Evolutionary conservation across 2,113 vertebrate genomes (phyloP).

Genomic region (Tonatia bakeri): DNA sequence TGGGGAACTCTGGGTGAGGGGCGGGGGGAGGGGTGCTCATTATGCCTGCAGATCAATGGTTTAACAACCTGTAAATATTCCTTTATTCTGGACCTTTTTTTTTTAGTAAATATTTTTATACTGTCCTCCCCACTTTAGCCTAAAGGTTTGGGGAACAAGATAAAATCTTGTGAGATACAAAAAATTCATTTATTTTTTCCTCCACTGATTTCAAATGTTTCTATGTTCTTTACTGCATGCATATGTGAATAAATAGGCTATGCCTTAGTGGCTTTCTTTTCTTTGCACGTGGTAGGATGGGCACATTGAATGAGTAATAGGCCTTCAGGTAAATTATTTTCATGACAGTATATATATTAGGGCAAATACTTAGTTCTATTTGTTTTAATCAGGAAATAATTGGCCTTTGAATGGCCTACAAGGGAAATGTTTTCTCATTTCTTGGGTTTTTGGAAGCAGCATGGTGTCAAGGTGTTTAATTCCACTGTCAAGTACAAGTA

Average conservation of each 20-base stretch:
- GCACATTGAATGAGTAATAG: background rate
- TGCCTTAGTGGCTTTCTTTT: background rate
- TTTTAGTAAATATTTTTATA: constrained; percentile 68
- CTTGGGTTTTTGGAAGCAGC: background rate
- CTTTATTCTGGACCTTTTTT: background rate
- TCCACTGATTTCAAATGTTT: background rate
- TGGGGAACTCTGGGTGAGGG: constrained; percentile 82
- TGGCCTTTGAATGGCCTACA: background rate
- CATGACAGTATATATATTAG: background rate
- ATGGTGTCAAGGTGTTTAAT: background rate
- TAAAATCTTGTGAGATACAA: background rate
- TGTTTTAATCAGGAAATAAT: background rate
- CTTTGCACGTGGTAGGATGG: background rate
- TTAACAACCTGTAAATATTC: constrained; percentile 58
- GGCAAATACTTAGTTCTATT: background rate
- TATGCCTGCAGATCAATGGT: constrained; percentile 36
- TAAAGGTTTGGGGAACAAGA: background rate
- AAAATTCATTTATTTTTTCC: background rate
- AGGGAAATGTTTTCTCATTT: background rate
- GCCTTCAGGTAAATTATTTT: background rate
- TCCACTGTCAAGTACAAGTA: background rate
- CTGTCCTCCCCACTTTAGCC: background rate
- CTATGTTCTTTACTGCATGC: background rate
- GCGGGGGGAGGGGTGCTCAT: constrained; percentile 85
- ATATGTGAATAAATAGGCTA: background rate